Conservation (phyloP, 2,113 vertebrate genomes). For the Tenrec ecaudatus region DNA sequence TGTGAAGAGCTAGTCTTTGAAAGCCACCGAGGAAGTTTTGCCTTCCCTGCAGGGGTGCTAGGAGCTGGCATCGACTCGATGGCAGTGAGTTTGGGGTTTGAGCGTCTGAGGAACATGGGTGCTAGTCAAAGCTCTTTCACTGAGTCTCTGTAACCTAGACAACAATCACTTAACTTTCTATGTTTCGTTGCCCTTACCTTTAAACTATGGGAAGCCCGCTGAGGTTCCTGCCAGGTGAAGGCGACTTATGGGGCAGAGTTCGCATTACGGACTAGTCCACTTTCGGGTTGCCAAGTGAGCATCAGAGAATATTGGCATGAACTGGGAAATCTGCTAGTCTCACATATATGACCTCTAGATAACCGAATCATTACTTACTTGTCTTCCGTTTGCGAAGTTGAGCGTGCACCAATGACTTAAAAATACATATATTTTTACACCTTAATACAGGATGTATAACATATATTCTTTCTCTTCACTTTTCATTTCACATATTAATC, state of each 20-base stretch:
- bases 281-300: conserved; percentile 31
- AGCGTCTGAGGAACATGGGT: background rate
- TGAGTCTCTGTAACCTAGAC: conserved; percentile 11
- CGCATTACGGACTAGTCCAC: background rate
- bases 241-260: background rate
- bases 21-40: no score
- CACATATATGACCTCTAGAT: background rate
- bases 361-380: background rate
- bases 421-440: conserved; percentile 31
- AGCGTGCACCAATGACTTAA: background rate
- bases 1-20: no score
- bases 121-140: background rate
- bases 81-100: no score
- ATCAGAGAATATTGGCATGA: background rate
- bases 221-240: background rate
- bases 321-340: background rate
- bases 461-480: background rate
- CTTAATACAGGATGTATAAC: background rate
- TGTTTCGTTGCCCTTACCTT: conserved; percentile 32
- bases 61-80: no score
- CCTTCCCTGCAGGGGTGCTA: no score
- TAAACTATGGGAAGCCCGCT: background rate
- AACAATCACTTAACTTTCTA: background rate
- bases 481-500: conserved; percentile 22
- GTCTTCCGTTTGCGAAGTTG: background rate